Percentiles rank a stretch among this genome's conserved stretches.
These are phyloP conservation scores for Buceros bicornis DNA, from an alignment of 2,797 vertebrate genomes.

Conservation along the genomic window DNA sequence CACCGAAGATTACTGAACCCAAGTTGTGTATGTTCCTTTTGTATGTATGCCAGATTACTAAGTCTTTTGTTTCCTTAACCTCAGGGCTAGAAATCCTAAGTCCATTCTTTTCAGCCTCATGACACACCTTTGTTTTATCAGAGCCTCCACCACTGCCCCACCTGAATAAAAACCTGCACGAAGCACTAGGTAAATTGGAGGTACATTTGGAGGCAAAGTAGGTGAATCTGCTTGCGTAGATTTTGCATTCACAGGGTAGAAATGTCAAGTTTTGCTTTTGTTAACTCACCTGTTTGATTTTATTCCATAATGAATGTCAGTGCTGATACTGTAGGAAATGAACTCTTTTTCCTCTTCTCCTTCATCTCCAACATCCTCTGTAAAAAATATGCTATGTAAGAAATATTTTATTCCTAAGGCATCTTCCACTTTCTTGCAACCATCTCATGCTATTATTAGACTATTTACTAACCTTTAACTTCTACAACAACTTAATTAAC, in stretches of 20 bases:
- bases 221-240: not conserved
- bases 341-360: constrained; percentile 97
- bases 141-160: not conserved
- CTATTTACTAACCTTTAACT: not conserved
- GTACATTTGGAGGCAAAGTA: not conserved
- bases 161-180: not conserved
- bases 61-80: not conserved
- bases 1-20: not conserved
- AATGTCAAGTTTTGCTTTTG: not conserved
- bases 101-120: not conserved
- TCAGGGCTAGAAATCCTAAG: not conserved
- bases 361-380: constrained; percentile 99
- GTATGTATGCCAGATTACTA: not conserved
- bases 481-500: not conserved
- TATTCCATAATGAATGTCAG: constrained; percentile 97
- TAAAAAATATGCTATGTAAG: not conserved
- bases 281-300: constrained; percentile 95
- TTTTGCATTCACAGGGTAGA: not conserved
- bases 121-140: not conserved
- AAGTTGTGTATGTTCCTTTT: not conserved
- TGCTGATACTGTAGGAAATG: constrained; percentile 94
- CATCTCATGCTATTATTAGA: not conserved
- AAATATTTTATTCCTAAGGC: not conserved
- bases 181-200: not conserved
- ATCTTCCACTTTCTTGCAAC: not conserved